These are phyloP conservation scores for Drosophila mayri DNA, from an alignment of 1,140 invertebrate species.

Conservation along the genomic window DNA sequence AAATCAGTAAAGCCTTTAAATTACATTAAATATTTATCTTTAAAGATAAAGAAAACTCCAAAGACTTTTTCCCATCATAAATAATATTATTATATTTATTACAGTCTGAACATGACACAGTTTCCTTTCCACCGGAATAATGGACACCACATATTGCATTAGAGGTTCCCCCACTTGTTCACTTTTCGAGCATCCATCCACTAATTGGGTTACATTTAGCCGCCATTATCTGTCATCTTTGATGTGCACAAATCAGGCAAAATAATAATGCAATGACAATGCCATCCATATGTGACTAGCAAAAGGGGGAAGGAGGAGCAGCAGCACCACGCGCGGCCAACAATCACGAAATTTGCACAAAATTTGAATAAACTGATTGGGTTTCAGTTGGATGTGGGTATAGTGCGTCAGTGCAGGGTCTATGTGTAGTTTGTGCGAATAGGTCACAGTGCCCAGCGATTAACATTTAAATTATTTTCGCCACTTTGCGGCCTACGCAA, in stretches of 20 bases:
- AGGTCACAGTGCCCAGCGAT: slow-evolving; percentile 46
- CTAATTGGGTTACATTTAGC: slow-evolving; percentile 55
- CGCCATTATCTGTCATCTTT: slow-evolving; percentile 52
- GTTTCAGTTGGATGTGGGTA: slow-evolving; percentile 38
- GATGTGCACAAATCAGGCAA: slow-evolving; percentile 49
- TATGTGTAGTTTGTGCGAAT: slow-evolving; percentile 17
- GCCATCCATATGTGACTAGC: slow-evolving; percentile 20
- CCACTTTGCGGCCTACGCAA: slow-evolving; percentile 43
- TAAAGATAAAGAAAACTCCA: neutral
- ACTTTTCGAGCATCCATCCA: neutral
- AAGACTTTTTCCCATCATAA: no score
- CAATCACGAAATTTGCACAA: slow-evolving; percentile 74
- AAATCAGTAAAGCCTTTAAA: no score
- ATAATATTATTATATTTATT: neutral
- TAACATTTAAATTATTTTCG: slow-evolving; percentile 77
- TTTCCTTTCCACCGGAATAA: neutral
- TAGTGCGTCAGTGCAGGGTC: slow-evolving; percentile 24
- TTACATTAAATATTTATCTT: neutral
- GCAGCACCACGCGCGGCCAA: slow-evolving; percentile 12
- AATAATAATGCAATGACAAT: slow-evolving; percentile 35
- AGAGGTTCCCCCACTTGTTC: neutral
- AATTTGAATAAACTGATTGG: slow-evolving; percentile 82
- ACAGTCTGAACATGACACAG: no score
- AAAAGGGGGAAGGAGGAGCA: neutral
- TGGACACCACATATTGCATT: slow-evolving; percentile 1